Conservation (phyloP, 1,140 invertebrate species). For the Zeugodacus cucurbitae region DNA sequence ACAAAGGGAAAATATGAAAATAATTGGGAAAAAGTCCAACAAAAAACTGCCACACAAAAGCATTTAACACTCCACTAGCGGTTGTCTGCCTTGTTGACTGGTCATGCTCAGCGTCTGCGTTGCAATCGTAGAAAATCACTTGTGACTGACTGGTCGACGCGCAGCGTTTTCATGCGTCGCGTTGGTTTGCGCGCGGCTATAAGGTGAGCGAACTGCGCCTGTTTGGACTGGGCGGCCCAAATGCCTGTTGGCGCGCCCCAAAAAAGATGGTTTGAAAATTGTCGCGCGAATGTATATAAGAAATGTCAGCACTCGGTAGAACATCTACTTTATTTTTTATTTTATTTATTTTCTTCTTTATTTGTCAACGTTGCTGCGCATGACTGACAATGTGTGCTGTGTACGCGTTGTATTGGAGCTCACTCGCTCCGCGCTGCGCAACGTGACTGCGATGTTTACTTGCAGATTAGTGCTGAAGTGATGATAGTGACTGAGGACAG, state of each 20-base stretch:
- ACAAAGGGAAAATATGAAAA: conserved; percentile 26
- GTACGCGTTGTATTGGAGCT: background rate
- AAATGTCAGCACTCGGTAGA: background rate
- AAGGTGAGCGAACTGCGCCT: background rate
- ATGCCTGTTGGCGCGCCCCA: conserved; percentile 1
- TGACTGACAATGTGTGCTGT: no score
- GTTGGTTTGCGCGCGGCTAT: background rate
- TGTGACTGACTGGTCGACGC: background rate
- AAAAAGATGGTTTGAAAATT: background rate
- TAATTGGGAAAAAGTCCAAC: background rate
- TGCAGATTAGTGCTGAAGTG: background rate
- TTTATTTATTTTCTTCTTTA: background rate
- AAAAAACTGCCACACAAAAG: background rate
- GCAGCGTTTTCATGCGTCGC: background rate
- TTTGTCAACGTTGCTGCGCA: background rate
- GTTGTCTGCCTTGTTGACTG: background rate
- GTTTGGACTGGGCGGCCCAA: background rate
- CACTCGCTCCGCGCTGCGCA: background rate
- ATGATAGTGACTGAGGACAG: background rate
- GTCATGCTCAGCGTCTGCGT: background rate
- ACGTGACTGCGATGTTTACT: conserved; percentile 36
- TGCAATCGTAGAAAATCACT: background rate
- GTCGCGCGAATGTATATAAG: background rate
- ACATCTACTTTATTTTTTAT: background rate
- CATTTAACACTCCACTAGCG: conserved; percentile 31